Conservation (phyloP, 35 echinoderm and acorn worm species). For the Heliocidaris erythrogramma region DNA sequence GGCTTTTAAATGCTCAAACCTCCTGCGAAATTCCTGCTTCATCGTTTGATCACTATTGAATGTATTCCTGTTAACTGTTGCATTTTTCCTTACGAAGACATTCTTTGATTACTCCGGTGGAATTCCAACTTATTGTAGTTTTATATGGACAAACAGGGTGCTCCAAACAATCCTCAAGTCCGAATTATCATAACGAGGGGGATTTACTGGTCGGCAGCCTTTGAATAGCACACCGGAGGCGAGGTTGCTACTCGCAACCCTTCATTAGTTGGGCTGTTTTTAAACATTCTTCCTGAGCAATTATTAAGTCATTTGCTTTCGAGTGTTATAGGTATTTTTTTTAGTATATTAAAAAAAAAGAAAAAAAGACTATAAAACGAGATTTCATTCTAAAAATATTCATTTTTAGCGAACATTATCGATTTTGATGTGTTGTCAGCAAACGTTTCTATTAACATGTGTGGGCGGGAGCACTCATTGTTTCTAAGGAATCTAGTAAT, state of each 20-base stretch:
- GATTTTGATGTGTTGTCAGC: too few relatives aligned
- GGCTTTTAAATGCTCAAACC: neutral
- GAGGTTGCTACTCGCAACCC: neutral
- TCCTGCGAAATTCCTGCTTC: neutral
- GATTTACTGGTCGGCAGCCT: slow-evolving; percentile 1
- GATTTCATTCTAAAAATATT: neutral
- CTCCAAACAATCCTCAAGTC: neutral
- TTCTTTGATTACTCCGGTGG: neutral
- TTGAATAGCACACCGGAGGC: neutral
- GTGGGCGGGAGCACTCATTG: neutral
- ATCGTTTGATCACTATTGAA: neutral
- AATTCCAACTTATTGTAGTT: neutral
- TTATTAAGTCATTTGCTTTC: slow-evolving; percentile 4
- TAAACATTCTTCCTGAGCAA: neutral
- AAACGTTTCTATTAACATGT: neutral
- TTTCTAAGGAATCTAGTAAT: neutral
- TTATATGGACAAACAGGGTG: neutral
- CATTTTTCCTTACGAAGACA: neutral
- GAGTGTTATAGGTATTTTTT: neutral
- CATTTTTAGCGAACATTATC: too few relatives aligned
- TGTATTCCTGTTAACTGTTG: neutral
- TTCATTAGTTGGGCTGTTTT: neutral
- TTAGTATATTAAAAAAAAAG: neutral
- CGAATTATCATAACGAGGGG: neutral
- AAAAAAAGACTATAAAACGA: neutral